These are phyloP conservation scores for Spisula subtruncata DNA, from an alignment of 2,888 invertebrate genomes.

Conservation along the genomic window DNA sequence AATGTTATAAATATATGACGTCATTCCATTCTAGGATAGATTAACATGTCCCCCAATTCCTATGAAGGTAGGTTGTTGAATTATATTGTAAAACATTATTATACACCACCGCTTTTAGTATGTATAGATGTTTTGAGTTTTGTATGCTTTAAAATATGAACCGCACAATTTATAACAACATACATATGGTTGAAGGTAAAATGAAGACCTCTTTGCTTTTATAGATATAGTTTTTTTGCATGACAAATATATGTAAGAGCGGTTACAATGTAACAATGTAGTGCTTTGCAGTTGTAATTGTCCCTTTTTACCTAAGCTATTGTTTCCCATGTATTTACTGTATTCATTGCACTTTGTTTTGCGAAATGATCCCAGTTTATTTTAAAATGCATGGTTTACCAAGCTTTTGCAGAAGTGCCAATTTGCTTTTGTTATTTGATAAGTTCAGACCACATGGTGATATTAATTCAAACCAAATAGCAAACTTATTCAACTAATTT, in stretches of 20 bases:
- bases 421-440: too few relatives aligned
- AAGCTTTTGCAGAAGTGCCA: too few relatives aligned
- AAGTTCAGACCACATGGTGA: too few relatives aligned
- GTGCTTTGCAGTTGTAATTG: background rate
- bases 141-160: background rate
- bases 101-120: background rate
- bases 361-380: too few relatives aligned
- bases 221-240: background rate
- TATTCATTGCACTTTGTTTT: too few relatives aligned
- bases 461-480: too few relatives aligned
- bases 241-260: background rate
- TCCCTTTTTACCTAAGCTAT: too few relatives aligned
- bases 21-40: conserved; percentile 39
- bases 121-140: background rate
- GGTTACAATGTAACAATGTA: background rate
- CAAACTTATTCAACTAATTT: too few relatives aligned
- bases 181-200: background rate
- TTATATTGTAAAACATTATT: background rate
- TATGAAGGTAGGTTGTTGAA: conserved; percentile 34
- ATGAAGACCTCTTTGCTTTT: background rate
- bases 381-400: too few relatives aligned
- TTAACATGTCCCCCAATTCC: conserved; percentile 40
- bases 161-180: background rate
- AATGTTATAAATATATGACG: background rate
- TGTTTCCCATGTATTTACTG: too few relatives aligned